These are phyloP conservation scores for Muraenolepis orangiensis DNA, from an alignment of 2,797 vertebrate genomes.

Conservation along the genomic window DNA sequence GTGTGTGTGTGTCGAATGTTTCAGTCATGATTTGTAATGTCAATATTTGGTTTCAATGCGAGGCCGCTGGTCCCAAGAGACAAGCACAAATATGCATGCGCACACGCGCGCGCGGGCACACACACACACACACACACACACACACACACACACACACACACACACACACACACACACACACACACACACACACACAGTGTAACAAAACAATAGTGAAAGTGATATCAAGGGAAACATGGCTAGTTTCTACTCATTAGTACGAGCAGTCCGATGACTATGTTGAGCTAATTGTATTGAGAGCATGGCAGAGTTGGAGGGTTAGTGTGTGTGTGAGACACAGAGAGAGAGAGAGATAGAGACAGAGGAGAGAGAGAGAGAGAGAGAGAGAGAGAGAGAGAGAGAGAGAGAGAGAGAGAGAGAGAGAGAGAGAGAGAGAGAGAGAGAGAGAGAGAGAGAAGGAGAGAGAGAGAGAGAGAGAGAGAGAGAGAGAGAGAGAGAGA, in stretches of 20 bases:
- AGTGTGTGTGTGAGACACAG: neutral
- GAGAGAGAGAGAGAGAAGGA: neutral
- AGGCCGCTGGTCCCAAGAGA: slow-evolving; percentile 20
- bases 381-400: neutral
- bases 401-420: neutral
- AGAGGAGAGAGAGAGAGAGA: too few relatives aligned
- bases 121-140: slow-evolving; percentile 6
- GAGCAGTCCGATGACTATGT: neutral
- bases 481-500: too few relatives aligned
- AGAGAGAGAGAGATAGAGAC: too few relatives aligned
- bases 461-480: too few relatives aligned
- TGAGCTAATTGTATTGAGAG: neutral
- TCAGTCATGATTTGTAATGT: slow-evolving; percentile 71
- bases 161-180: slow-evolving; percentile 12
- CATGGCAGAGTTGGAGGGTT: too few relatives aligned
- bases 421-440: neutral
- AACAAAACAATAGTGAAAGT: too few relatives aligned
- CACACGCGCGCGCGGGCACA: neutral
- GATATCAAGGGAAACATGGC: too few relatives aligned
- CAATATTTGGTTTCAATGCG: slow-evolving; percentile 64
- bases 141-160: slow-evolving; percentile 25
- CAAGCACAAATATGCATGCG: neutral
- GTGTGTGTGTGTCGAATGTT: slow-evolving; percentile 68
- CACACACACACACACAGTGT: neutral
- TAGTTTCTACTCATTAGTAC: neutral